phyloP scores from a whole-genome alignment of 1,140 invertebrate genomes.

The Ostrea edulis region DNA sequence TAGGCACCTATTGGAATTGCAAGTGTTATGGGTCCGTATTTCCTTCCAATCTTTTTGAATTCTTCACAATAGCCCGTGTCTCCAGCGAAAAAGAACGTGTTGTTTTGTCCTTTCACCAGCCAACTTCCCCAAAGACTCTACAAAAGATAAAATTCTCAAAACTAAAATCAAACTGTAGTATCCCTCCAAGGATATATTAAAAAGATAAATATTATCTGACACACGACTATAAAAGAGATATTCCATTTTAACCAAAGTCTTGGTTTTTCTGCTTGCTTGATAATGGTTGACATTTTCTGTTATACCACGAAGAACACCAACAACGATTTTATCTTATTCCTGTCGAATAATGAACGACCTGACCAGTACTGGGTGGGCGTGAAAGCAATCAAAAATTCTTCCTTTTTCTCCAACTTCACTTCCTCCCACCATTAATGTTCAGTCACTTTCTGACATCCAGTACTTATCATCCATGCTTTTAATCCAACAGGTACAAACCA shows the following conservation, averaged over 20 bases:
- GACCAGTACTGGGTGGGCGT: constrained; percentile 82
- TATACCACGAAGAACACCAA: neutral
- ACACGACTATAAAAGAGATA: too few relatives aligned
- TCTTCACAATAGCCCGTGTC: constrained; percentile 79
- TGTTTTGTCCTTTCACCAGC: constrained; percentile 72
- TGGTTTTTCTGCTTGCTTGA: too few relatives aligned
- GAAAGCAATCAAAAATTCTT: constrained; percentile 77
- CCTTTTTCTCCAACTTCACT: constrained; percentile 60
- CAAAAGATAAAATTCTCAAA: constrained; percentile 33
- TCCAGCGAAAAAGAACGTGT: constrained; percentile 78
- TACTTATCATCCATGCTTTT: constrained; percentile 75
- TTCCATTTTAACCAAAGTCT: too few relatives aligned
- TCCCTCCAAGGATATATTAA: too few relatives aligned
- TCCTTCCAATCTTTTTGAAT: constrained; percentile 77
- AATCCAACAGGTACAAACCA: constrained; percentile 80
- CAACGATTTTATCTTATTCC: constrained; percentile 74
- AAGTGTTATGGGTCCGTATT: constrained; percentile 79
- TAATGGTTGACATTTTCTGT: neutral
- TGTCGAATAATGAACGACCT: constrained; percentile 74
- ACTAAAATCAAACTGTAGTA: too few relatives aligned
- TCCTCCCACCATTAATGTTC: constrained; percentile 81
- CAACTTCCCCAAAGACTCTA: constrained; percentile 79
- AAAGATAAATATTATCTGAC: too few relatives aligned
- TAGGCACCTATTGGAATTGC: constrained; percentile 81
- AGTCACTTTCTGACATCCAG: constrained; percentile 77